Evolutionary conservation across 2,797 vertebrate species (phyloP).

Genomic region (Alcedo atthis): DNA sequence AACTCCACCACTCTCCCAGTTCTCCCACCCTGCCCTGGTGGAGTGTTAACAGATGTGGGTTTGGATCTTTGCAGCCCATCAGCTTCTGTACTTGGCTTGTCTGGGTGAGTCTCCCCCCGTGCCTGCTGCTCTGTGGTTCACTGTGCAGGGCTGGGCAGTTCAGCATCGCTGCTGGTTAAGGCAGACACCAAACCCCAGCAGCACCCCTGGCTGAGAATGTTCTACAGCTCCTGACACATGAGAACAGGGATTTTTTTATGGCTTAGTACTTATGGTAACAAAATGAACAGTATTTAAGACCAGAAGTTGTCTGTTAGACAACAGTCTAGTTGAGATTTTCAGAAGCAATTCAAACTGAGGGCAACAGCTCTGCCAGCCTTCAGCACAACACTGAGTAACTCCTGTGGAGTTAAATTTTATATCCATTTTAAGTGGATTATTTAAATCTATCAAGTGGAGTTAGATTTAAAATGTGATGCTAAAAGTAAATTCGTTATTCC

Average conservation of each 20-base stretch:
- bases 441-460: not conserved
- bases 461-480: not conserved
- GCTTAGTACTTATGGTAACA: rapidly evolving
- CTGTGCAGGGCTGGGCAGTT: rapidly evolving
- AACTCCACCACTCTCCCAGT: too few species aligned
- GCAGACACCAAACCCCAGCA: too few species aligned
- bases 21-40: rapidly evolving
- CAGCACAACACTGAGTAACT: not conserved
- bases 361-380: not conserved
- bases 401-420: not conserved
- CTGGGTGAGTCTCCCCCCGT: rapidly evolving
- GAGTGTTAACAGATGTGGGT: too few species aligned
- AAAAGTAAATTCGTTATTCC: not conserved
- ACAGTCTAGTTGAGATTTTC: not conserved
- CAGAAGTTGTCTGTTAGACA: not conserved
- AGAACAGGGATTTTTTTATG: not conserved
- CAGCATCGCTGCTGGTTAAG: too few species aligned
- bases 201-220: rapidly evolving
- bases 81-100: not conserved
- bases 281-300: not conserved
- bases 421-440: not conserved
- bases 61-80: not conserved
- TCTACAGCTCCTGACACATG: not conserved
- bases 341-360: not conserved
- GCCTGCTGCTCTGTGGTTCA: too few species aligned